A percentile compares a stretch with the other conserved stretches of the same genome.
Evolutionary conservation across 2,888 invertebrate species (phyloP).

Genomic region (Rotaria macrura): DNA sequence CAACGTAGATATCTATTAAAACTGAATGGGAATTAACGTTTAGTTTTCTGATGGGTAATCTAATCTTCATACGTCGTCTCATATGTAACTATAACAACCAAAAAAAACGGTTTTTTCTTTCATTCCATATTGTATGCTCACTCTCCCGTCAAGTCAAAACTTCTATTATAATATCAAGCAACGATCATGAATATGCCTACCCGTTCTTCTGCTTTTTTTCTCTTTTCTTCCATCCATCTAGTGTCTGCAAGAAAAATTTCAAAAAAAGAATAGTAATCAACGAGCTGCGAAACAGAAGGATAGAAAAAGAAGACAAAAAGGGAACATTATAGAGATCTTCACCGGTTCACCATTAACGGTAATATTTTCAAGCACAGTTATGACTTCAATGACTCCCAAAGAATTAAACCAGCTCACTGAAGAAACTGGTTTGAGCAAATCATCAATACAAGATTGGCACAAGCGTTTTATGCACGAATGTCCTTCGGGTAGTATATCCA

Average conservation of each 20-base stretch:
- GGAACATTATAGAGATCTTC: not conserved
- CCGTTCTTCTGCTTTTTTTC: not conserved
- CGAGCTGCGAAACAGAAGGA: not conserved
- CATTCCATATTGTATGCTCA: not conserved
- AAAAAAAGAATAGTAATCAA: not conserved
- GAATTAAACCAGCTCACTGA: not conserved
- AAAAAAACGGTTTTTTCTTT: not conserved
- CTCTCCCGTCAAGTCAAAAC: not conserved
- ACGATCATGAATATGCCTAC: not conserved
- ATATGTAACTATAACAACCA: not conserved
- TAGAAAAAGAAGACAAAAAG: not conserved
- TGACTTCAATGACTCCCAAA: not conserved
- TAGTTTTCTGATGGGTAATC: not conserved
- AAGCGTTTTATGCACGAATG: not conserved
- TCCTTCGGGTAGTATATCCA: not conserved
- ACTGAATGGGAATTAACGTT: not conserved
- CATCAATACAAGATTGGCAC: not conserved
- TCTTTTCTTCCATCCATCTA: not conserved
- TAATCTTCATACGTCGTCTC: not conserved
- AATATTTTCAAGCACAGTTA: not conserved
- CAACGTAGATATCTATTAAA: not conserved
- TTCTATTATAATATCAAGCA: not conserved
- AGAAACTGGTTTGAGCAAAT: not conserved
- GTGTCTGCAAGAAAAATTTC: not conserved
- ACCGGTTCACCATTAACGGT: not conserved